Evolutionary conservation across 2,113 vertebrate species (phyloP).

Genomic region (Corvus moneduloides): DNA sequence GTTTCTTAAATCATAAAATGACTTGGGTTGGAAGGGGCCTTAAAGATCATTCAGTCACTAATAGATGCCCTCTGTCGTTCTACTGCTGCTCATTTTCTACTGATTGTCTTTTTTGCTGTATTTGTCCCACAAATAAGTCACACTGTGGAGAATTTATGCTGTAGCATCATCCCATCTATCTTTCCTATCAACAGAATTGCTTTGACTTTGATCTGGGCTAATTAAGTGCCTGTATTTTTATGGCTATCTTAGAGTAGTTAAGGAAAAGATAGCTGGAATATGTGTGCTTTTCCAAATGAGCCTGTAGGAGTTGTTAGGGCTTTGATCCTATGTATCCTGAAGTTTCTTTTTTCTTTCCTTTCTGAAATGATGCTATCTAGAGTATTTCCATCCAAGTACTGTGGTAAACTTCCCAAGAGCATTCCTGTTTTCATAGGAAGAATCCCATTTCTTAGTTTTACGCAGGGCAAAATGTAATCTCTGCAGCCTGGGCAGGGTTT

Average conservation of each 20-base stretch:
- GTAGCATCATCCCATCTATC: neutral
- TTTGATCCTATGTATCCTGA: neutral
- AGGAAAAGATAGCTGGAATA: neutral
- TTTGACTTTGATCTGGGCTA: constrained; percentile 44
- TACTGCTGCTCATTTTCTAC: neutral
- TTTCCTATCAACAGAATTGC: neutral
- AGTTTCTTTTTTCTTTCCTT: neutral
- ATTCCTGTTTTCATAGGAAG: neutral
- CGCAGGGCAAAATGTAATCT: neutral
- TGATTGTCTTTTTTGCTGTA: neutral
- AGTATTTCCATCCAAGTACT: neutral
- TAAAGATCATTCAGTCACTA: neutral
- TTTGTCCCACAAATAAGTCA: constrained; percentile 5
- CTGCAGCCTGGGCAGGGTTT: neutral
- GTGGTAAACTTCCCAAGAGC: neutral
- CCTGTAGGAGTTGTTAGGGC: neutral
- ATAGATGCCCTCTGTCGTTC: neutral
- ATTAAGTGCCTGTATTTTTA: constrained; percentile 33
- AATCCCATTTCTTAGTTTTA: neutral
- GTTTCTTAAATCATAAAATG: neutral
- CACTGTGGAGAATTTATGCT: neutral
- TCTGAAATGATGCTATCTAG: neutral
- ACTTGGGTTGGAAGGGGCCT: neutral
- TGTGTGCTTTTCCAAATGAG: constrained; percentile 6
- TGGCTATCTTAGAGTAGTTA: neutral